Base-by-base conservation (phyloP, 2,888 invertebrate genomes). In the Cosmia pyralina region DNA sequence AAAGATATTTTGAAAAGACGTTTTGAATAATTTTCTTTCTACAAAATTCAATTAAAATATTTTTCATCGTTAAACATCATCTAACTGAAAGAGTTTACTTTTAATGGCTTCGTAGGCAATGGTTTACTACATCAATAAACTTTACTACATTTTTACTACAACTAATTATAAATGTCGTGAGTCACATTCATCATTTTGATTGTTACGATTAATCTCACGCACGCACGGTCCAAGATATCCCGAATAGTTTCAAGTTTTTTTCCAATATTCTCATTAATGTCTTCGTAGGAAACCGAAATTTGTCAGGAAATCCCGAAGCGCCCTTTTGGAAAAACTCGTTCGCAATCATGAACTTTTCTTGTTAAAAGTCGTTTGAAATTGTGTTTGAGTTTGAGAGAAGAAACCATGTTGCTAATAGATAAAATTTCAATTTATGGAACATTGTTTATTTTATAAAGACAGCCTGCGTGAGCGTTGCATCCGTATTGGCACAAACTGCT, bases 301-400 rank as follows among this genome's bases (percentile, higher is more conserved):
- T 58, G 46, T 19, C 52, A 34, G 53, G 34, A 63, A 67, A 34
- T 64, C 64, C 59, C 52, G 46, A 55, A 50, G 57, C 63, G 59
- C 34, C 48, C 72, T 64, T 64, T 63, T 53, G 41, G 44, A 34
- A 38, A 69, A 53, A 72, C 72, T 59, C 41, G 19, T 63, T 57
- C 50, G 15, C 60, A 60, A 66, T 65, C 65, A 52, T 52, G 34
- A 79, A 79, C 62, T 66, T 77, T 79, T 79, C 80, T 80, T 62
- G 80, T 77, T 77, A 79, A 58, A 77, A 73, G 46, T 57, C 74
- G 22, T 34, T 66, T 13, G 46, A 66, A 72, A 55, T 63, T 52
- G 46, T 57, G 57, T 73, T 19, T 78, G 63, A 78, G 79, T 79
- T 79, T 65, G 28, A n/a, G 13, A 41, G n/a, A 72, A 65, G 79